Evolutionary conservation across 1,140 invertebrate genomes (phyloP), one percentile per base, ranked within the genome.

Genomic region (Holcopasites calliopsidis): DNA sequence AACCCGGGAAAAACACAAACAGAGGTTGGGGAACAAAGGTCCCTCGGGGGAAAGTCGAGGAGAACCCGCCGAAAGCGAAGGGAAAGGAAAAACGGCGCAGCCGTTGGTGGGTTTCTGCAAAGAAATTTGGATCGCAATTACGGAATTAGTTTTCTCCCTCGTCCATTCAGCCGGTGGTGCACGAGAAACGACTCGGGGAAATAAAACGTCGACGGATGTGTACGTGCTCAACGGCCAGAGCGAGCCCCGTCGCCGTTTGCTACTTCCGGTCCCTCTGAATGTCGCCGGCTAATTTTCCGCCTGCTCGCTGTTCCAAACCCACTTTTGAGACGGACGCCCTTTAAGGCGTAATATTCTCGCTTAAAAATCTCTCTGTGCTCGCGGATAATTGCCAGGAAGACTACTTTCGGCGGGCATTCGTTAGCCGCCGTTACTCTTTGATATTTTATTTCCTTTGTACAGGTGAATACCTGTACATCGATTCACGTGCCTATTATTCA

Each of bases 121-220:
- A 78, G 66, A 70, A 74, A 80, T 81, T 79, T 58, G 64, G 44
- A 79, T 76, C 50, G 79, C 79, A 79, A 78, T 81, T 81, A 81
- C 58, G 60, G 44, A 79, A 81, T 81, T 81, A 79, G 52, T 78
- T 79, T 65, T 74, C 68, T 44, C 55, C 23, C 13, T 1, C n/a
- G n/a, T 16, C 26, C 38, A 44, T 65, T 23, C 42, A 33, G 13
- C 13, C 52, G 18, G 16, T 40, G 38, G 38, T 13, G 69, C 21
- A 40, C 35, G 28, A 31, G 5, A 10, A n/a, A 10, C 5, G 16
- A 18, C 21, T 0, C 1, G 33, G 33, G 28, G 49, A 76, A 74
- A 78, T 68, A 79, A 55, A 50, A 35, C 23, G 10, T 23, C 33
- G 18, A 33, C 49, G 52, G 38, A 74, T 33, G 62, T 75, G 49